Evolutionary conservation across 2,888 invertebrate species (phyloP).

Genomic region (Melipona beecheii): DNA sequence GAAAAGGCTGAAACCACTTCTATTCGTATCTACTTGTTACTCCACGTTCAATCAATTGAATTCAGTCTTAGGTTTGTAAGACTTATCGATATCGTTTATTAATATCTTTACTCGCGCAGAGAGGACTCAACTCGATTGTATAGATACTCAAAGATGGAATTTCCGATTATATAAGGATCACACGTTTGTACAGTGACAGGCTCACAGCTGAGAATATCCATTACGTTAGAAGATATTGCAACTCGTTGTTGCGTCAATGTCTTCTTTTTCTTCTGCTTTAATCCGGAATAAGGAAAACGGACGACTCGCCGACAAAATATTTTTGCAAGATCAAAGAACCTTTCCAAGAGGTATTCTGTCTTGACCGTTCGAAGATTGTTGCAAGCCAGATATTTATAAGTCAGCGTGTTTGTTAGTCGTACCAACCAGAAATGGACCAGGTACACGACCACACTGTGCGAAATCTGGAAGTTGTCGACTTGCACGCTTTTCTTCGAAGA

Average conservation of each 20-base stretch:
- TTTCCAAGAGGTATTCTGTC: background rate
- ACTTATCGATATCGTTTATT: background rate
- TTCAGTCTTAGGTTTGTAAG: background rate
- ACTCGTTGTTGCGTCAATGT: background rate
- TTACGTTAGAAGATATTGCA: background rate
- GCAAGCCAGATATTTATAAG: background rate
- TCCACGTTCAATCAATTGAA: background rate
- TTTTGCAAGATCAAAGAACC: background rate
- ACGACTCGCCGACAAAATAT: background rate
- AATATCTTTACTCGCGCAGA: too few species aligned
- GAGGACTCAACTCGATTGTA: background rate
- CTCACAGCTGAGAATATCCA: background rate
- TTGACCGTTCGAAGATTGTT: background rate
- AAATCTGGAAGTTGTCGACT: background rate
- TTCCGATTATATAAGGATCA: background rate
- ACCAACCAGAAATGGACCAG: conserved; percentile 6
- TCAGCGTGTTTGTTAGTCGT: conserved; percentile 10
- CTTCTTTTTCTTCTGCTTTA: background rate
- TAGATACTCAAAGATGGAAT: background rate
- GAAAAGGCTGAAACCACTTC: background rate
- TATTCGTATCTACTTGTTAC: background rate
- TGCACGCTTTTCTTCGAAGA: background rate
- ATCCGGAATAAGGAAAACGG: background rate
- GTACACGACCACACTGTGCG: background rate
- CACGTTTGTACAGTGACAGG: background rate